Percentiles rank a stretch among this genome's conserved stretches.
Conservation (phyloP, 2,888 invertebrate species). For the Ophion costatus region DNA sequence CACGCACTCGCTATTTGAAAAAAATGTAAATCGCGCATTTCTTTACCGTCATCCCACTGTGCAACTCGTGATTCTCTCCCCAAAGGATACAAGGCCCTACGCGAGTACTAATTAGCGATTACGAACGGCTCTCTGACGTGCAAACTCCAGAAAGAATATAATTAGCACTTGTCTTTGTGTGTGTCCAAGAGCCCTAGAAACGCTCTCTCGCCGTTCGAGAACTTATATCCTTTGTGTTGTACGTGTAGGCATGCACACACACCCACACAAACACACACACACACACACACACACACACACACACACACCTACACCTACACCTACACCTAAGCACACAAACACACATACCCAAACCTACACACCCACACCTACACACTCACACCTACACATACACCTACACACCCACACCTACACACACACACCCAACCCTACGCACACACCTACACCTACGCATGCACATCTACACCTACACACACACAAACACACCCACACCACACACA, state of each 20-base stretch:
- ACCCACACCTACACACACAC: too few species aligned
- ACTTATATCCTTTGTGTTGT: conserved; percentile 2
- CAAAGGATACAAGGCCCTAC: conserved; percentile 35
- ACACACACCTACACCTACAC: too few species aligned
- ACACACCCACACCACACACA: too few species aligned
- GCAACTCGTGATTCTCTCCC: background rate
- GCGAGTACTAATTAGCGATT: conserved; percentile 78
- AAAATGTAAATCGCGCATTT: background rate
- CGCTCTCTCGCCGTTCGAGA: conserved; percentile 55
- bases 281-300: too few species aligned
- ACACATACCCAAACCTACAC: too few species aligned
- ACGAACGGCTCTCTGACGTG: conserved; percentile 73
- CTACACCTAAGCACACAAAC: too few species aligned
- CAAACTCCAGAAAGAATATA: conserved; percentile 75
- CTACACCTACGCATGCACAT: too few species aligned
- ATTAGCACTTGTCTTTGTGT: conserved; percentile 75
- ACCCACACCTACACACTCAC: too few species aligned
- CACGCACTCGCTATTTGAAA: background rate
- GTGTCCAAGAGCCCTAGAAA: conserved; percentile 48
- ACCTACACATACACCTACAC: too few species aligned
- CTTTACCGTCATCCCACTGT: background rate
- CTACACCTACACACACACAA: too few species aligned
- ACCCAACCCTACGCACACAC: too few species aligned
- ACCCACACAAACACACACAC: background rate
- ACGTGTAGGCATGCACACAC: background rate